Evolutionary conservation across 1,140 invertebrate species (phyloP), one percentile per base, ranked within the genome.

Genomic region (Pantala flavescens): DNA sequence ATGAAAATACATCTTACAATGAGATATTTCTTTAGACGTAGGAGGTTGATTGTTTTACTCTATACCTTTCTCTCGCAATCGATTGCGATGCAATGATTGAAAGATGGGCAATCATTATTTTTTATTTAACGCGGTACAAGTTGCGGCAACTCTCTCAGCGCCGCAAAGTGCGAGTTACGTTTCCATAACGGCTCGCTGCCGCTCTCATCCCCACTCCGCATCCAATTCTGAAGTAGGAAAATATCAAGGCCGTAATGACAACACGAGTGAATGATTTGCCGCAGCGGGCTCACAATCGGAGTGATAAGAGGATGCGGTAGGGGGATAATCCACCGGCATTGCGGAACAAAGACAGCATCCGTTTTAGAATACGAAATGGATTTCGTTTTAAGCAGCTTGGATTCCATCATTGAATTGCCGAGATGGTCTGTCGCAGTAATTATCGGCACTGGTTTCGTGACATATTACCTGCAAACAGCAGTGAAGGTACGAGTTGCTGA

Each of bases 381-480:
- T 63, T 63, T 63, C 49, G 49, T 63, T 63, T 63, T 63, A 63
- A 63, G 49, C 49, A 63, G 49, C n/a, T 71, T 84, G 73, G 81
- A 82, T 63, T 77, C 77, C 75, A 77, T 82, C 63, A 78, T 80
- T 72, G 78, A 80, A 74, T 76, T 82, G 43, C 82, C 83, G 14
- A 83, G 82, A 76, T 24, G 81, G 71, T 72, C 71, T 14, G 36
- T 72, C 12, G 71, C 23, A 23, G 23, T 80, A n/a, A 76, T 83
- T 23, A 70, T 84, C 49, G 81, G 80, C 49, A 76, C 83, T 72
- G 82, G 82, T 63, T 85, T 84, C 76, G 79, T 81, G 72, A 75
- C 81, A 23, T 85, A 85, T 76, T 85, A 85, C 70, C 79, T 85
- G 36, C 81, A 78, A 76, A 80, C 84, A 74, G 84, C 84, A 7